A percentile compares a stretch with the other conserved stretches of the same genome.
phyloP scores from a whole-genome alignment of 2,113 vertebrate genomes.

The Globicephala melas region DNA sequence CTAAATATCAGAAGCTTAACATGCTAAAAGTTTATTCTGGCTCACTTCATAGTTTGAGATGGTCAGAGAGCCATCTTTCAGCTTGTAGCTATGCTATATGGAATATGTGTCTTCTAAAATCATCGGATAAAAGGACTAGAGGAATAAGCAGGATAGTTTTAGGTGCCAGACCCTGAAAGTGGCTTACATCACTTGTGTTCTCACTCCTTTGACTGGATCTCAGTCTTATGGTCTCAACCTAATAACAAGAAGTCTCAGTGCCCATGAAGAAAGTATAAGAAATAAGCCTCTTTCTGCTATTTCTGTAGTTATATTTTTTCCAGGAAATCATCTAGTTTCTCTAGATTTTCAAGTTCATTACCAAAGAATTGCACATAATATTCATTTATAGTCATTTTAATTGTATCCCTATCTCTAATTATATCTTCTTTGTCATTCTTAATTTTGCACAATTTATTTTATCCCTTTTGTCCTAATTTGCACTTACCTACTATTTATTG shows the following conservation, averaged over 20 bases:
- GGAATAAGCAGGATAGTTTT: neutral
- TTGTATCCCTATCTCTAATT: neutral
- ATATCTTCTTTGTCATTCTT: constrained; percentile 10
- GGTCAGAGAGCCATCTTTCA: neutral
- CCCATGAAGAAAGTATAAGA: neutral
- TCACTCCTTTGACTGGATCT: neutral
- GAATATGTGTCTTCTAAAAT: neutral
- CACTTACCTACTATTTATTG: neutral
- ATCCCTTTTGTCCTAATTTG: neutral
- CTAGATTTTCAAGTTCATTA: constrained; percentile 18
- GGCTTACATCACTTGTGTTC: neutral
- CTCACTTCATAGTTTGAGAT: neutral
- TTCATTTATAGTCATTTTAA: neutral
- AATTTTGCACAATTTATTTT: constrained; percentile 14
- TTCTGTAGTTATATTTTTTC: neutral
- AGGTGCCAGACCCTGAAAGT: neutral
- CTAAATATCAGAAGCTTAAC: neutral
- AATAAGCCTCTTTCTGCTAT: neutral
- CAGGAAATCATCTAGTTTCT: neutral
- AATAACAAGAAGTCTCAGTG: neutral
- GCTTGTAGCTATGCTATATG: neutral
- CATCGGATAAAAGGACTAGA: neutral
- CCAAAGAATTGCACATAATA: neutral
- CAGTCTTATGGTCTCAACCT: neutral
- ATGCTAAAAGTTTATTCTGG: neutral